These are phyloP conservation scores for Tetraodon nigroviridis DNA, from an alignment of 2,113 vertebrate species.

Conservation along the genomic window DNA sequence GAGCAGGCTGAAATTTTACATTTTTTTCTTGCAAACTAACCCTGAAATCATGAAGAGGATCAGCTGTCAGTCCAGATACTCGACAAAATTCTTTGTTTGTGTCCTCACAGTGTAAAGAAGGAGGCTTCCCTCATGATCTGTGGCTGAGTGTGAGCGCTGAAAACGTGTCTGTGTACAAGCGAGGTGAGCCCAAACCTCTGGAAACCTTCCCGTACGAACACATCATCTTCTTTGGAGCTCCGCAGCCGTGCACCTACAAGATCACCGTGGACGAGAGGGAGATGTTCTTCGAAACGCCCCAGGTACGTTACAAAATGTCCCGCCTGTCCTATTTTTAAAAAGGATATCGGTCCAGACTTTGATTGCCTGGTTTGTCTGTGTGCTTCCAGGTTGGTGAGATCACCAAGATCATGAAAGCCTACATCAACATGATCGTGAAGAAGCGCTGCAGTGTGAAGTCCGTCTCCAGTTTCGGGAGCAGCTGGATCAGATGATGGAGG, in stretches of 20 bases:
- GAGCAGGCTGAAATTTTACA: too few species aligned
- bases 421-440: slow-evolving; percentile 94
- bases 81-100: background rate
- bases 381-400: slow-evolving; percentile 83
- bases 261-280: slow-evolving; percentile 91
- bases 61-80: too few species aligned
- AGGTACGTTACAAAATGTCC: slow-evolving; percentile 66
- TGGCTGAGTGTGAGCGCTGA: slow-evolving; percentile 86
- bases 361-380: slow-evolving; percentile 1
- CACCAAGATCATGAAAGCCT: slow-evolving; percentile 93
- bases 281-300: slow-evolving; percentile 90
- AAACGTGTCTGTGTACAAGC: slow-evolving; percentile 85
- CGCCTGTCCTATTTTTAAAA: too few species aligned
- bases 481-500: slow-evolving; percentile 81
- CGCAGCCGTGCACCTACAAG: slow-evolving; percentile 85
- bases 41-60: too few species aligned
- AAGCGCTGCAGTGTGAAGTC: slow-evolving; percentile 89
- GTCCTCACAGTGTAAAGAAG: slow-evolving; percentile 82
- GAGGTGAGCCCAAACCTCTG: slow-evolving; percentile 82
- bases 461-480: slow-evolving; percentile 77
- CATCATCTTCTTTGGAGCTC: slow-evolving; percentile 86
- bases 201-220: slow-evolving; percentile 88
- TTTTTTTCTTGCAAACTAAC: too few species aligned
- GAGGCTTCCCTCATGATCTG: slow-evolving; percentile 87
- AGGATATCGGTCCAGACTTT: background rate